Percentiles rank a stretch among this genome's conserved stretches.
Conservation (phyloP, 2,888 invertebrate species). For the Sipunculus nudus region DNA sequence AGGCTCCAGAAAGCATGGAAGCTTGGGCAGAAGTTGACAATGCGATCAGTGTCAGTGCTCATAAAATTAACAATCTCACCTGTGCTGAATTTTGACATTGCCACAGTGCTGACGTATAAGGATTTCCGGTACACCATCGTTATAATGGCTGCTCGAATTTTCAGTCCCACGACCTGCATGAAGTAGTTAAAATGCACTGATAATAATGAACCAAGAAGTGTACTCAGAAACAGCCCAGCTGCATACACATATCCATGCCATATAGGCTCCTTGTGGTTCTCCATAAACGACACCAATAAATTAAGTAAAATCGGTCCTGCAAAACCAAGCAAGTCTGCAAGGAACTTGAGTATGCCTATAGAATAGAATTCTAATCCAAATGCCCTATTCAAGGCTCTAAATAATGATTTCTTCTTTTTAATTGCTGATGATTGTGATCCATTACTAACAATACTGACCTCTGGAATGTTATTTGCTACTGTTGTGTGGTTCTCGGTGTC, state of each 20-base stretch:
- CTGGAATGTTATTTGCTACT: too few relatives aligned
- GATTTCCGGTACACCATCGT: slow-evolving; percentile 83
- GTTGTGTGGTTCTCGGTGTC: too few relatives aligned
- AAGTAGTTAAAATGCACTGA: slow-evolving; percentile 90
- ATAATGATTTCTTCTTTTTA: slow-evolving; percentile 34
- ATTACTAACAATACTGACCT: too few relatives aligned
- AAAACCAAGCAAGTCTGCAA: slow-evolving; percentile 85
- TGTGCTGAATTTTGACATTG: slow-evolving; percentile 66
- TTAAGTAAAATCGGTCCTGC: slow-evolving; percentile 89
- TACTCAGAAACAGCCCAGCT: slow-evolving; percentile 73
- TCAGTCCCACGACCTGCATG: slow-evolving; percentile 75
- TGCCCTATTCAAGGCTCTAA: slow-evolving; percentile 51
- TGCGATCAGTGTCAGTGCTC: slow-evolving; percentile 95
- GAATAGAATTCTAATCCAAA: slow-evolving; percentile 62
- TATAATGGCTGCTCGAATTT: slow-evolving; percentile 86
- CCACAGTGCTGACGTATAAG: slow-evolving; percentile 68
- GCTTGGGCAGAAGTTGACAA: slow-evolving; percentile 94
- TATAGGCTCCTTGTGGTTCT: slow-evolving; percentile 75
- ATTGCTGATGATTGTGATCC: too few relatives aligned
- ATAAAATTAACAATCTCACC: slow-evolving; percentile 96
- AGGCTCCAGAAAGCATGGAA: slow-evolving; percentile 98
- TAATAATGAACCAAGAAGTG: slow-evolving; percentile 80
- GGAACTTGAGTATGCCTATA: slow-evolving; percentile 72
- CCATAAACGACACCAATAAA: slow-evolving; percentile 80
- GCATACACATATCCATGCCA: slow-evolving; percentile 70